These are phyloP conservation scores for Strigamia crassipes DNA, from an alignment of 2,888 invertebrate genomes.

Conservation along the genomic window DNA sequence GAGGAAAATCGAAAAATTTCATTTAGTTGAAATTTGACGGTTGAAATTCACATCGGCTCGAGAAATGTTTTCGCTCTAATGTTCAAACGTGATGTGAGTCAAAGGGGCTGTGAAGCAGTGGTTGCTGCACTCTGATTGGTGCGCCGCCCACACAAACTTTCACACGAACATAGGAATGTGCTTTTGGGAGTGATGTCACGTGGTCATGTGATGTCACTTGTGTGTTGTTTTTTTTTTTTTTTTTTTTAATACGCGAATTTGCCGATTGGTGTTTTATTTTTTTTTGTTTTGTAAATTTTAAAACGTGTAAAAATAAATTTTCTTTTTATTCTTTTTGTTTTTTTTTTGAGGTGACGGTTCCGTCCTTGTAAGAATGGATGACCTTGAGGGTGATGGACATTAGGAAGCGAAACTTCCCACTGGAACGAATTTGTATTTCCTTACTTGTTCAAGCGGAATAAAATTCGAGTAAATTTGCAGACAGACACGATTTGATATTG, in stretches of 20 bases:
- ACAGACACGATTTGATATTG: not conserved
- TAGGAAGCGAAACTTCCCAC: conserved; percentile 22
- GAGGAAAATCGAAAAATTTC: not conserved
- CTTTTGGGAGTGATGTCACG: conserved; percentile 12
- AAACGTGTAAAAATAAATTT: not conserved
- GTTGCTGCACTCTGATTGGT: conserved; percentile 34
- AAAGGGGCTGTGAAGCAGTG: conserved; percentile 12
- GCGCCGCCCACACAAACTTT: conserved; percentile 12
- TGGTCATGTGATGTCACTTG: not conserved
- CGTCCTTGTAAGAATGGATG: conserved; percentile 8
- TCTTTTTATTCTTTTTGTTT: too few relatives aligned
- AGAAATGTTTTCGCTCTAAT: not conserved
- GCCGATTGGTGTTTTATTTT: not conserved
- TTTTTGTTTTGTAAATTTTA: not conserved
- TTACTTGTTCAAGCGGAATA: conserved; percentile 23
- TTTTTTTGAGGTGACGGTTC: not conserved
- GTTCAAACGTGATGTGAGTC: conserved; percentile 15
- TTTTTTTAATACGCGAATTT: not conserved
- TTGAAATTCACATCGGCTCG: not conserved
- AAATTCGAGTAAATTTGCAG: not conserved
- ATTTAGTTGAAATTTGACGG: not conserved
- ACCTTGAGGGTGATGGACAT: conserved; percentile 5
- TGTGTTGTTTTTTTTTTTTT: not conserved
- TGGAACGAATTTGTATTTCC: conserved; percentile 22
- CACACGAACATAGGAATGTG: conserved; percentile 15